Conservation (phyloP, 2,113 vertebrate genomes). For the Pteronura brasiliensis region DNA sequence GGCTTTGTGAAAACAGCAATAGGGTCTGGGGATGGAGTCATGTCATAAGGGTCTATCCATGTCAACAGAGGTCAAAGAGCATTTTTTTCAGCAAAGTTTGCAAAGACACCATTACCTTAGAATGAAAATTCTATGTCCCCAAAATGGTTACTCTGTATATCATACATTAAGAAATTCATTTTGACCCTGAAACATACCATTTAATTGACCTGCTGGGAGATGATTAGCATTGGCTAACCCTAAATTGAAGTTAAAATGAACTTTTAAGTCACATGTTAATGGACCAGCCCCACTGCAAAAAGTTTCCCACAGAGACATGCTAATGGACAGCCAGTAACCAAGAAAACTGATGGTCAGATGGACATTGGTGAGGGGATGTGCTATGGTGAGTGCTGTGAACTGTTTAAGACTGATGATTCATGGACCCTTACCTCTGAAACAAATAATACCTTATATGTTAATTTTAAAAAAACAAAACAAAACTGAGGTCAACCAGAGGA, state of each 20-base stretch:
- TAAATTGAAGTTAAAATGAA: slow-evolving; percentile 29
- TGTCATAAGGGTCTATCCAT: background rate
- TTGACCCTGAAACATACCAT: slow-evolving; percentile 34
- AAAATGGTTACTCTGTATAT: background rate
- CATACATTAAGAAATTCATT: background rate
- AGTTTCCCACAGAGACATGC: background rate
- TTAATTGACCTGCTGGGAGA: background rate
- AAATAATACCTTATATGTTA: no score
- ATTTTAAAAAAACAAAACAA: no score
- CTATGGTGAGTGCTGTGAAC: no score
- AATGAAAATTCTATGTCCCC: background rate
- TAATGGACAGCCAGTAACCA: slow-evolving; percentile 46
- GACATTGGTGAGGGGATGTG: no score
- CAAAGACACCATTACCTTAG: background rate
- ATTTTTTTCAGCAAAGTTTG: background rate
- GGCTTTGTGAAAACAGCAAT: background rate
- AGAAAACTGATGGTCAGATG: slow-evolving; percentile 40
- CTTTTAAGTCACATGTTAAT: slow-evolving; percentile 35
- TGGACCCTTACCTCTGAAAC: no score
- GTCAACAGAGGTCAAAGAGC: background rate
- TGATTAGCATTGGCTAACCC: slow-evolving; percentile 36
- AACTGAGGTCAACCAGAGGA: background rate
- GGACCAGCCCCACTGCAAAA: slow-evolving; percentile 10
- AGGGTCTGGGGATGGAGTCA: background rate
- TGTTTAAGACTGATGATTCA: no score